Percentiles rank a stretch among this genome's conserved stretches.
Conservation (phyloP, 2,797 vertebrate species). For the Sebastes aleutianus region DNA sequence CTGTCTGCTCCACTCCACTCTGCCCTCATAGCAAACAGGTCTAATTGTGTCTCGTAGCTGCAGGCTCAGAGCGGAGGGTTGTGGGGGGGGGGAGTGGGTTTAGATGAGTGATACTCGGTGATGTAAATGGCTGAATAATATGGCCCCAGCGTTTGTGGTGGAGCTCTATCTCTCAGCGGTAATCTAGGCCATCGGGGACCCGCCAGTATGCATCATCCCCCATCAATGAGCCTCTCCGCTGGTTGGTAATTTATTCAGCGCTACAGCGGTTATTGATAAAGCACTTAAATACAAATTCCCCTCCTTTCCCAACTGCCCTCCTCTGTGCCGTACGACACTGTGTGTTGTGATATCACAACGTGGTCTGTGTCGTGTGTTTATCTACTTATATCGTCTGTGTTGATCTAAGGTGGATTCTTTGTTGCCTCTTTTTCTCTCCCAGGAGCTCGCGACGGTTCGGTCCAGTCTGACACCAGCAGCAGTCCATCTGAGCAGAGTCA, state of each 20-base stretch:
- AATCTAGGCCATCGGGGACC: slow-evolving; percentile 81
- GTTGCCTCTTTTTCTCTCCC: slow-evolving; percentile 43
- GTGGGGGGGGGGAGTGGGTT: slow-evolving; percentile 34
- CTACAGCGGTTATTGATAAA: slow-evolving; percentile 88
- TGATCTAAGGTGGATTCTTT: slow-evolving; percentile 40
- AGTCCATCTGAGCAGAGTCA: slow-evolving; percentile 90
- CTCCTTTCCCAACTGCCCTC: slow-evolving; percentile 66
- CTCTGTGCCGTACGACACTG: slow-evolving; percentile 61
- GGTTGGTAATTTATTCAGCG: slow-evolving; percentile 87
- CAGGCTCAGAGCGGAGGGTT: slow-evolving; percentile 56
- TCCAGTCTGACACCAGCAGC: slow-evolving; percentile 88
- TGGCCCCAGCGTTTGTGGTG: slow-evolving; percentile 74
- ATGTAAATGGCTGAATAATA: slow-evolving; percentile 86
- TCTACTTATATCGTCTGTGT: slow-evolving; percentile 38
- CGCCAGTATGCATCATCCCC: slow-evolving; percentile 75
- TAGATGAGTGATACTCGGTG: slow-evolving; percentile 78
- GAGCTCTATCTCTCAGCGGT: slow-evolving; percentile 77
- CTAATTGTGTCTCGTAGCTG: slow-evolving; percentile 77
- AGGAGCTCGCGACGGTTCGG: slow-evolving; percentile 91
- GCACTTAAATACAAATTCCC: slow-evolving; percentile 82
- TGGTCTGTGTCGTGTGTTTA: slow-evolving; percentile 57
- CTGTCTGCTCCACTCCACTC: slow-evolving; percentile 73
- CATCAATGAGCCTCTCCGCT: slow-evolving; percentile 77
- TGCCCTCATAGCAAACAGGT: slow-evolving; percentile 81
- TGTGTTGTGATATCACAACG: slow-evolving; percentile 76